phyloP scores from a whole-genome alignment of 30 jellyfish, hydroid and myxozoan genomes.

The Pseudorhiza aurosa region DNA sequence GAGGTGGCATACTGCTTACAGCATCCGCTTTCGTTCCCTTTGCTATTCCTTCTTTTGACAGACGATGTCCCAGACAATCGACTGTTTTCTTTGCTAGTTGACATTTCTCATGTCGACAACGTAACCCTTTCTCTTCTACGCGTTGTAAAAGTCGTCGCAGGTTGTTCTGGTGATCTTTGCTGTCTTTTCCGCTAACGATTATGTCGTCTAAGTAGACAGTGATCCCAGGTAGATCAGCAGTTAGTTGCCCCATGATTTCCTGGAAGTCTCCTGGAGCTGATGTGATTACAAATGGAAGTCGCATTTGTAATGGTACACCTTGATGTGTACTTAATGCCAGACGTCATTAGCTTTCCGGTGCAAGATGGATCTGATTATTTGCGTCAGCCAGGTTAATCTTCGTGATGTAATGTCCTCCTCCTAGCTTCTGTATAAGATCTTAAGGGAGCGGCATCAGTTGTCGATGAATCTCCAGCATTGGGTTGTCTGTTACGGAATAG shows the following conservation, averaged over 20 bases:
- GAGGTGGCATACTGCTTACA: constrained; percentile 36
- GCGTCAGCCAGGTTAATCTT: constrained; percentile 22
- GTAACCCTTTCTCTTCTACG: too few species aligned
- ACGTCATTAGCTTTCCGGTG: constrained; percentile 28
- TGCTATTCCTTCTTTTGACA: constrained; percentile 41
- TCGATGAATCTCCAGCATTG: not conserved
- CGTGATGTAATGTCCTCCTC: constrained; percentile 15
- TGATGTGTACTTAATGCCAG: constrained; percentile 10
- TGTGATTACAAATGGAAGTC: constrained; percentile 19
- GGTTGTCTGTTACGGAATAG: constrained; percentile 5
- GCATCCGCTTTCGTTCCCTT: constrained; percentile 38
- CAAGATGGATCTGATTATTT: constrained; percentile 2
- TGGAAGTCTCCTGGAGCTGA: constrained; percentile 28
- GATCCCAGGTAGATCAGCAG: too few species aligned
- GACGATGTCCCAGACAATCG: constrained; percentile 31
- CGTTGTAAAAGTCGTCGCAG: too few species aligned
- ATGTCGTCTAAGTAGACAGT: too few species aligned
- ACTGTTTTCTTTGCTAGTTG: constrained; percentile 16
- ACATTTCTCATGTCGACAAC: too few species aligned
- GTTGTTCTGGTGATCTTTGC: too few species aligned
- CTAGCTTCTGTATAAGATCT: not conserved
- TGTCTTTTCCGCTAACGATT: too few species aligned
- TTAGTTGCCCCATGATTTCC: not conserved
- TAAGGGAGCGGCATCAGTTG: constrained; percentile 12
- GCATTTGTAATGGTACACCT: not conserved